Evolutionary conservation across 1,140 invertebrate species (phyloP).

Genomic region (Chironomus tepperi): DNA sequence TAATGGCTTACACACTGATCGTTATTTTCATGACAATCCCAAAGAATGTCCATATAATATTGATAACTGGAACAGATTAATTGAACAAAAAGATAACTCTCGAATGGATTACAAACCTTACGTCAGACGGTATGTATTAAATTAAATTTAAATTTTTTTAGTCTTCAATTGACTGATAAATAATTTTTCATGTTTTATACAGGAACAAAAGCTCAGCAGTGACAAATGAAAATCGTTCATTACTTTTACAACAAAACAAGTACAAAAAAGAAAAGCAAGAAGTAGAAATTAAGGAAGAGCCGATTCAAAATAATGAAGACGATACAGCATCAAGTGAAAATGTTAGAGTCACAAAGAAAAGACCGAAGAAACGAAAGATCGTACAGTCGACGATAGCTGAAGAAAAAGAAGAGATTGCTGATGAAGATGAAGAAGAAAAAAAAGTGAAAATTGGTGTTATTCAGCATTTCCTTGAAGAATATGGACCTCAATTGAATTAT

Average conservation of each 20-base stretch:
- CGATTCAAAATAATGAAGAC: background rate
- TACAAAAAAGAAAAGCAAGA: background rate
- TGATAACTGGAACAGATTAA: slow-evolving; percentile 33
- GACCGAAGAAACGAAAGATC: background rate
- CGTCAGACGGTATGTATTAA: background rate
- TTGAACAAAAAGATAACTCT: background rate
- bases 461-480: slow-evolving; percentile 29
- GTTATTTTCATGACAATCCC: slow-evolving; percentile 62
- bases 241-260: background rate
- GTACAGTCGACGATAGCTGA: slow-evolving; percentile 20
- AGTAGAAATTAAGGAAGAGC: background rate
- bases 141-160: background rate
- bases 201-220: background rate
- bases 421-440: background rate
- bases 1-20: slow-evolving; percentile 64
- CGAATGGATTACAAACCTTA: background rate
- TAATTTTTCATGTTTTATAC: background rate
- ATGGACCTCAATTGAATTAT: slow-evolving; percentile 33
- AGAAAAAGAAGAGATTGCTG: background rate
- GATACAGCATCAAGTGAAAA: background rate
- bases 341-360: background rate
- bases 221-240: background rate
- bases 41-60: slow-evolving; percentile 74
- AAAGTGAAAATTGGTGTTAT: slow-evolving; percentile 26
- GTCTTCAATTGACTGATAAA: background rate